These are phyloP conservation scores for Mustelus asterias DNA, from an alignment of 2,113 vertebrate genomes.

Conservation along the genomic window DNA sequence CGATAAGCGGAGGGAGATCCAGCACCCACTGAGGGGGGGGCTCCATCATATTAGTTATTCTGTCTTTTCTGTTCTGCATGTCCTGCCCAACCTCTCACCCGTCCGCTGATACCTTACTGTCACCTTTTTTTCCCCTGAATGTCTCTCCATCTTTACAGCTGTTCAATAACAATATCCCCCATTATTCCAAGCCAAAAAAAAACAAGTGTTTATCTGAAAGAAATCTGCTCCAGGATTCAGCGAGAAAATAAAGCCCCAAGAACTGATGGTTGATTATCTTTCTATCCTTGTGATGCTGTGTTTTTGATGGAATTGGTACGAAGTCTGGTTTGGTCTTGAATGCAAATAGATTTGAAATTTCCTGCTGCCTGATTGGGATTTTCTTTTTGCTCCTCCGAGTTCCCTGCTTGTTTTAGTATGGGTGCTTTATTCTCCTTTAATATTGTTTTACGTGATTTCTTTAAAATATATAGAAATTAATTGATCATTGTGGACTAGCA, in stretches of 20 bases:
- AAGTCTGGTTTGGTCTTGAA: constrained; percentile 12
- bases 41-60: not conserved
- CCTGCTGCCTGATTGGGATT: not conserved
- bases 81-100: not conserved
- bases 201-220: not conserved
- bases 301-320: constrained; percentile 6
- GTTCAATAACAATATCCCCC: not conserved
- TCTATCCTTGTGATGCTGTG: not conserved
- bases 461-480: not conserved
- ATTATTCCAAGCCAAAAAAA: not conserved
- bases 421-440: not conserved
- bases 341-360: not conserved
- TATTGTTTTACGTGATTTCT: constrained; percentile 16
- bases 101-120: not conserved
- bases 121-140: not conserved
- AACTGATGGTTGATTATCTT: not conserved
- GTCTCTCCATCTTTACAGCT: not conserved
- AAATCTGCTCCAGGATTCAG: not conserved
- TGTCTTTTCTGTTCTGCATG: not conserved
- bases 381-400: not conserved
- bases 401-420: not conserved
- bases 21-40: not conserved
- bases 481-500: not conserved
- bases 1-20: not conserved
- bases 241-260: not conserved